Base-by-base conservation (phyloP, 2,888 invertebrate genomes). In the Nyleta sp. region DNA sequence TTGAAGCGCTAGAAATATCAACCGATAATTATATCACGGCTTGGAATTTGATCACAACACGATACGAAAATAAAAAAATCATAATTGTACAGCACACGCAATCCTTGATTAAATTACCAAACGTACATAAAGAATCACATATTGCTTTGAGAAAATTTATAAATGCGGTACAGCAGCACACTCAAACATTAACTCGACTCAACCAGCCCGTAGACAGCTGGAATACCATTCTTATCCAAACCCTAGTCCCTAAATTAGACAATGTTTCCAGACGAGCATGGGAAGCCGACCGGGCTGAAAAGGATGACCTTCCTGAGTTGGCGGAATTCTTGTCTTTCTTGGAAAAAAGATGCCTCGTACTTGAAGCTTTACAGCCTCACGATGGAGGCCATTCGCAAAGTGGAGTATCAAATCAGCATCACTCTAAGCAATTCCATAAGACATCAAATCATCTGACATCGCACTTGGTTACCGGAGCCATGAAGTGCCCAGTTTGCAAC, bases 211-310 rank as follows among this genome's bases (percentile, higher is more conserved):
- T 38, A 4, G 38, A 55, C 10, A 7, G 2, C 0, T 55, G 55
- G 55, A 20, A 55, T 15, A 38, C 40, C 7, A 38, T 55, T n/a
- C n/a, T 55, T 2, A 38, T 35, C 0, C 53, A 53, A 53, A 24
- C 31, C 18, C 24, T 53, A 1, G 10, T 18, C 1, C 33, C 31
- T 10, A 55, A 55, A 35, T 7, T 55, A 7, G 55, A 55, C 13
- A 42, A 17, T 17, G 20, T 3, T 13, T 22, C 40, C 2, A n/a
- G 38, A 3, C 38, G 55, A 20, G 38, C n/a, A 2, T 55, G 55
- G 55, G 55, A 55, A 18, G n/a, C 24, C 7, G 42, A 42, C 4
- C 8, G 11, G 0, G 24, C 20, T 24, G 20, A 55, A 7, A 2
- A 20, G n/a, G 38, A 17, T 11, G 17, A 5, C 1, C 13, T 38